These are phyloP conservation scores for Psittacus erithacus DNA, from an alignment of 2,113 vertebrate genomes.

Conservation along the genomic window DNA sequence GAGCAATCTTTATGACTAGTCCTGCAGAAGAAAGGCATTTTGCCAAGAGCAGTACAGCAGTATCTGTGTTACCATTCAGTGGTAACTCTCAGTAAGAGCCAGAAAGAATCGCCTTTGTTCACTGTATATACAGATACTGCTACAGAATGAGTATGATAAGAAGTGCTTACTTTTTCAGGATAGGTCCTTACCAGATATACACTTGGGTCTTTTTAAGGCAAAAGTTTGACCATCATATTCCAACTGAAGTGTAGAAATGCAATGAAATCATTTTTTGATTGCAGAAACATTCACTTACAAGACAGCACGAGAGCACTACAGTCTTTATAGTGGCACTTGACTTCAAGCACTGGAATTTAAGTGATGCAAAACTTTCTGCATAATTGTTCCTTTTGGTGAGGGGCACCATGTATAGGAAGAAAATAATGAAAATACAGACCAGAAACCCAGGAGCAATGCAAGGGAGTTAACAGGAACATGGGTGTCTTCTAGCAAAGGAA, in stretches of 20 bases:
- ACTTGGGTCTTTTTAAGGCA: not conserved
- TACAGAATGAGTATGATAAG: not conserved
- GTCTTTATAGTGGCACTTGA: not conserved
- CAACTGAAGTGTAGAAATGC: not conserved
- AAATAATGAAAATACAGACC: not conserved
- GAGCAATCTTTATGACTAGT: not conserved
- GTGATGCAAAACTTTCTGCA: not conserved
- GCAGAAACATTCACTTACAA: not conserved
- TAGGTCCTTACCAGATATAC: not conserved
- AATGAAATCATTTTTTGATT: not conserved
- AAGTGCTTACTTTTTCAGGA: not conserved
- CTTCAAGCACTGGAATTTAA: not conserved
- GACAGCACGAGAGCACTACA: not conserved
- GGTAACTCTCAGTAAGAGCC: not conserved
- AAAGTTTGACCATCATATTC: not conserved
- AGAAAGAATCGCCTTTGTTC: not conserved
- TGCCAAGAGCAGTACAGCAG: slow-evolving; percentile 15
- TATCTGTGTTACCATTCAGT: not conserved
- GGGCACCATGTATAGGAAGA: fast-evolving
- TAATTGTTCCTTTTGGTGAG: not conserved
- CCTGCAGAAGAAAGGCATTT: not conserved
- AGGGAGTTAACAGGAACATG: not conserved
- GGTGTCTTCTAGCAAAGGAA: not conserved
- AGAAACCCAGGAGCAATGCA: not conserved
- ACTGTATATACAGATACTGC: not conserved